Evolutionary conservation across 2,888 invertebrate species (phyloP), one percentile per base, ranked within the genome.

Genomic region (Hoplodrina blanda): DNA sequence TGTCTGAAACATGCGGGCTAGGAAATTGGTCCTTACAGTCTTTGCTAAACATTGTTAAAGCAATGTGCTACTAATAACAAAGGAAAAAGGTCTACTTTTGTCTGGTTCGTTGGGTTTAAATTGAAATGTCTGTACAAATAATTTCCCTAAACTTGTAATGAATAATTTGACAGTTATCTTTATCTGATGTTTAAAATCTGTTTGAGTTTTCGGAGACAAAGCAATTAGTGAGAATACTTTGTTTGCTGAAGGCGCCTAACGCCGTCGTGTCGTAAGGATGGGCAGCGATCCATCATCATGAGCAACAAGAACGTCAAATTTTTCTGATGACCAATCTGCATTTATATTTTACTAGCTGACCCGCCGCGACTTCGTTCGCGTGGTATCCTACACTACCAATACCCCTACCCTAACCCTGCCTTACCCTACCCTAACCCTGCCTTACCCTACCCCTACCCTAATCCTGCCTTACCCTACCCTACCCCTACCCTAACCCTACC

Each of bases 1-100:
- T 76, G 69, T 75, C 72, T 81, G 73, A 81, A 84, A 77, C 86
- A 91, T 91, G 91, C 92, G 92, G 92, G 91, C 81, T n/a, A 44
- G n/a, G 57, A 57, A 71, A 67, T 67, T 64, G 63, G 71, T 55
- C 77, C 61, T 81, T 64, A 19, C 13, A 76, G 10, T 53, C 59
- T 41, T 25, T 15, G 10, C 0, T 15, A 1, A 61, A 54, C 17
- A 15, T 25, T 20, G 50, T 15, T 19, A 41, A 30, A 70, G 44
- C n/a, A 65, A 65, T 56, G 15, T 52, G 13, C 10, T 41, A 19
- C 70, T 49, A 70, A 63, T 49, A 13, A 0, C 19, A 25, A 10
- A 53, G 20, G 0, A 0, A 17, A 19, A 76, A 49, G 54, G 62
- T 57, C 53, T 17, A 17, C n/a, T 80, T 66, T 65, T 15, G 1